Conservation (phyloP, 2,113 vertebrate species). For the Elephas maximus region DNA sequence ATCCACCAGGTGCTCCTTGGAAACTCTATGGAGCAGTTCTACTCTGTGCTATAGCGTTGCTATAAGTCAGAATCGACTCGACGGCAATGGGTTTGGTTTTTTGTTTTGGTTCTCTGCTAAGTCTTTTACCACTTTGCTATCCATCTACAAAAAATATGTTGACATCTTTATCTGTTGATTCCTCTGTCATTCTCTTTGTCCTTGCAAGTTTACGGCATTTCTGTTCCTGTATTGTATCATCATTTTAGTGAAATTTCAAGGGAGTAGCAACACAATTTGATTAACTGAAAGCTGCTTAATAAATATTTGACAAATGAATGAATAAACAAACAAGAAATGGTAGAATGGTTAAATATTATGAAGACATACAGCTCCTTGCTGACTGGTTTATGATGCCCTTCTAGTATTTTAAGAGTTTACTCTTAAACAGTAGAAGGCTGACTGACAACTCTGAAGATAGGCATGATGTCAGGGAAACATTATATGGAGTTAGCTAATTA, state of each 20-base stretch:
- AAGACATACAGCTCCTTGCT: not conserved
- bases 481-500: not conserved
- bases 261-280: not conserved
- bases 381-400: not conserved
- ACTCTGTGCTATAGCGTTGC: no score
- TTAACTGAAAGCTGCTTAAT: not conserved
- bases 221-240: not conserved
- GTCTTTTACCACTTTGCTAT: not conserved
- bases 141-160: conserved; percentile 47
- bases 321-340: not conserved
- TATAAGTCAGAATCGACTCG: no score
- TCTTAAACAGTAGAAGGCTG: not conserved
- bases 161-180: not conserved
- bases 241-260: conserved; percentile 42
- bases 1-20: no score
- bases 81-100: no score
- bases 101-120: not conserved
- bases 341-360: conserved; percentile 30
- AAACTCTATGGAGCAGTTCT: no score
- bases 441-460: not conserved
- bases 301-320: conserved; percentile 14
- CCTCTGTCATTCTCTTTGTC: conserved; percentile 17
- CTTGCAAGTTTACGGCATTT: not conserved
- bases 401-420: not conserved
- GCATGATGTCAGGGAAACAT: not conserved